Base-by-base conservation (phyloP, 2,888 invertebrate genomes). In the Buathra laborator region DNA sequence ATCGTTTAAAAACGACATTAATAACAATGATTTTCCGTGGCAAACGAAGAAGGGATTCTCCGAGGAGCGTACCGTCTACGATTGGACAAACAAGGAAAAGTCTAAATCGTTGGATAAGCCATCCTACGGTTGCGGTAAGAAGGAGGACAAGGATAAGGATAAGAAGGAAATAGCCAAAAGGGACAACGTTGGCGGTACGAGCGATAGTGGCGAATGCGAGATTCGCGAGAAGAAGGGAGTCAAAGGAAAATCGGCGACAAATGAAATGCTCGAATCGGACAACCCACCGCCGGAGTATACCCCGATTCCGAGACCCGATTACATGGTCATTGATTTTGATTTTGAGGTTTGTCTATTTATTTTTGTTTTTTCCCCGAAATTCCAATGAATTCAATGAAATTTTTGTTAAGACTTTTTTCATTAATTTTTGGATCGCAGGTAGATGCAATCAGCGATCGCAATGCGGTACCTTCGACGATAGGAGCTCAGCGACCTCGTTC, bases 261-360 rank as follows among this genome's bases (percentile, higher is more conserved):
- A 93, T 93, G 93, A 93, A 87, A 93, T 93, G 94, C 92, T 93
- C 81, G 92, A 93, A 46, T 92, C 93, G 84, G 93, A 93, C 87
- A 93, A 92, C 90, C 90, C 91, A 88, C 91, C 92, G 72, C 91
- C 92, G 77, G 93, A 93, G 74, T 93, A 94, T 88, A 94, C 24
- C 24, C 24, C 24, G 24, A 24, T 24, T 24, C 24, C 24, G 24
- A 24, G 93, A 90, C 90, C 94, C 88, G 92, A 94, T 87, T 94
- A 94, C 89, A 94, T 94, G 91, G 94, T 94, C 86, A 94, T 94
- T 86, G 94, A 94, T 89, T 93, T 95, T 79, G 94, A 94, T 86
- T 90, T 92, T 82, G 93, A 93, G 91, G 85, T 85, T n/a, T 14
- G 93, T 93, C 89, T 88, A 87, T 88, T 85, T 86, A 81, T 81